phyloP scores from a whole-genome alignment of 92 coral and sea anemone genomes.

The Pocillopora grandis region DNA sequence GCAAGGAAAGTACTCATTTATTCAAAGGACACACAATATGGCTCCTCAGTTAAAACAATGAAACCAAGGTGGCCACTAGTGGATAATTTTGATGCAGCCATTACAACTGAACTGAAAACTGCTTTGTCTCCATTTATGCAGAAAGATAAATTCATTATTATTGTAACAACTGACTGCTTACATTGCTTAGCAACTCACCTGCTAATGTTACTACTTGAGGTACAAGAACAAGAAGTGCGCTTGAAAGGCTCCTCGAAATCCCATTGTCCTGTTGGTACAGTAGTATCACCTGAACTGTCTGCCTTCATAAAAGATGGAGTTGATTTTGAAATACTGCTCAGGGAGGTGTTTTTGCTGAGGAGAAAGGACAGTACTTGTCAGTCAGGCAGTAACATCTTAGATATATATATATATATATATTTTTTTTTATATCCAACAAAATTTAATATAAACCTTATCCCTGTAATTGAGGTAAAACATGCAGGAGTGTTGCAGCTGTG shows the following conservation, averaged over 20 bases:
- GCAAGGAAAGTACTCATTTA: no score
- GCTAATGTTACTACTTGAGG: slow-evolving; percentile 97
- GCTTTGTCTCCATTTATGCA: no score
- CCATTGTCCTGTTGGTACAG: slow-evolving; percentile 81
- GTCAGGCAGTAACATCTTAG: background rate
- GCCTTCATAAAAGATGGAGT: slow-evolving; percentile 61
- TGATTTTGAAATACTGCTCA: slow-evolving; percentile 40
- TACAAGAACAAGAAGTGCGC: slow-evolving; percentile 93
- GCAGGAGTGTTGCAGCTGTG: no score
- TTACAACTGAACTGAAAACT: no score
- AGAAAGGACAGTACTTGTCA: background rate
- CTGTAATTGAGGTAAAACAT: no score
- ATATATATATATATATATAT: background rate
- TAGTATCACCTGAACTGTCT: slow-evolving; percentile 60
- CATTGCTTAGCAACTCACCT: slow-evolving; percentile 48
- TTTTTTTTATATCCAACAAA: background rate
- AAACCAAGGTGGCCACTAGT: no score
- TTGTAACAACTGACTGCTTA: background rate
- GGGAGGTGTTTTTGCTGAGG: slow-evolving; percentile 34
- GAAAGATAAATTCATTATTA: no score
- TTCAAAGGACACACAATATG: no score
- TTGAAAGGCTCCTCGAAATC: slow-evolving; percentile 95
- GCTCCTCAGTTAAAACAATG: no score
- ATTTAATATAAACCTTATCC: no score
- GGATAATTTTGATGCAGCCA: no score